A percentile compares a stretch with the other conserved stretches of the same genome.
These are phyloP conservation scores for Melieria crassipennis DNA, from an alignment of 2,888 invertebrate genomes.

Conservation along the genomic window DNA sequence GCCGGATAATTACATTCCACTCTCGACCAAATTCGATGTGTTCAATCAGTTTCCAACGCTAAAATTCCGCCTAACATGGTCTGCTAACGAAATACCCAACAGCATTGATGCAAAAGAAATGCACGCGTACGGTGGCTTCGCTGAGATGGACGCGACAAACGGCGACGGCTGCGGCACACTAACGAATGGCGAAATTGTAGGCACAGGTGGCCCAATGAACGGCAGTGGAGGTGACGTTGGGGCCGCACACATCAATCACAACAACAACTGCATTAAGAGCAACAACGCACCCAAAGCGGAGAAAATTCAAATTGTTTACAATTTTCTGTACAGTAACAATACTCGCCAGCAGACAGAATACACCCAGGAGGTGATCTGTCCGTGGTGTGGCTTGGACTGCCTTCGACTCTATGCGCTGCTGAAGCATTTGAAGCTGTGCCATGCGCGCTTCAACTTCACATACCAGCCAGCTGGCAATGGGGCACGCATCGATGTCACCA, in stretches of 20 bases:
- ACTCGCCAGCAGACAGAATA: slow-evolving; percentile 95
- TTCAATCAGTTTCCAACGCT: slow-evolving; percentile 84
- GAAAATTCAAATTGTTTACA: slow-evolving; percentile 88
- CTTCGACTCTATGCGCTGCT: slow-evolving; percentile 86
- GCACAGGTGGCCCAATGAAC: slow-evolving; percentile 28
- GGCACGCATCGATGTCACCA: slow-evolving; percentile 92
- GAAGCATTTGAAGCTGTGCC: slow-evolving; percentile 93
- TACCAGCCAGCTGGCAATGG: slow-evolving; percentile 72
- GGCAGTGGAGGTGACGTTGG: slow-evolving; percentile 28
- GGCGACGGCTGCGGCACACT: slow-evolving; percentile 34
- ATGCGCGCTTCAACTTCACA: slow-evolving; percentile 92
- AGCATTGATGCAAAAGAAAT: slow-evolving; percentile 54
- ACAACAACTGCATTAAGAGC: slow-evolving; percentile 54
- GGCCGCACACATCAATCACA: slow-evolving; percentile 51
- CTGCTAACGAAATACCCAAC: slow-evolving; percentile 69
- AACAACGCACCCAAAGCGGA: slow-evolving; percentile 53
- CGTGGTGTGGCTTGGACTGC: slow-evolving; percentile 95
- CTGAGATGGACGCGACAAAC: slow-evolving; percentile 40
- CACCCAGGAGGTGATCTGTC: slow-evolving; percentile 91
- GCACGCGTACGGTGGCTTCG: slow-evolving; percentile 49
- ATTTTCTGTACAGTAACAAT: slow-evolving; percentile 95
- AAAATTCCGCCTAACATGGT: slow-evolving; percentile 88
- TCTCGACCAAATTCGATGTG: slow-evolving; percentile 71
- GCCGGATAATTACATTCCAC: slow-evolving; percentile 70
- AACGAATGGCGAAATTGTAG: slow-evolving; percentile 30